Conservation (phyloP, 2,113 vertebrate species). For the Chionodraco myersi region DNA sequence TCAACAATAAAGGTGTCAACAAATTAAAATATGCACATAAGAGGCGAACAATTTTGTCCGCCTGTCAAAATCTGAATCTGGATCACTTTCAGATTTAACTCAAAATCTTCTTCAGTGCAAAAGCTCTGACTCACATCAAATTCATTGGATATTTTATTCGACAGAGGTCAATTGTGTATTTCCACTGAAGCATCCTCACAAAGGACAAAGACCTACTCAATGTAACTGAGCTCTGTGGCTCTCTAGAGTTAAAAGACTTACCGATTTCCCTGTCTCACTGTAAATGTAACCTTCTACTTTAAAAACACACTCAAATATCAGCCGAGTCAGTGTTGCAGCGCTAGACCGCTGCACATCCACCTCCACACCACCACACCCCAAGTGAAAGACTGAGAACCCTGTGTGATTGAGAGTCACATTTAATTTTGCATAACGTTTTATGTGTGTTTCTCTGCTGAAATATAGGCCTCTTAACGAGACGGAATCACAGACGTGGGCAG, state of each 20-base stretch:
- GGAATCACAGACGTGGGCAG: conserved; percentile 66
- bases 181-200: conserved; percentile 54
- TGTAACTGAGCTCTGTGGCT: conserved; percentile 14
- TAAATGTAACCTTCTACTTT: conserved; percentile 48
- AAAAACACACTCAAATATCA: conserved; percentile 60
- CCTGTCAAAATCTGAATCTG: conserved; percentile 19
- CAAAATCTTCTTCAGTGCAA: conserved; percentile 17
- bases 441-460: conserved; percentile 66
- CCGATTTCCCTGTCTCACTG: conserved; percentile 37
- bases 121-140: conserved; percentile 24
- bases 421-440: conserved; percentile 57
- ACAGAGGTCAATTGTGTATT: conserved; percentile 51
- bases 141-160: conserved; percentile 30
- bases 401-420: conserved; percentile 75
- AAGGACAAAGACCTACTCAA: conserved; percentile 61
- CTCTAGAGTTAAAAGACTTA: conserved; percentile 9
- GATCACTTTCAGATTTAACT: conserved; percentile 14
- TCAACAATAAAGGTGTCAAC: neutral
- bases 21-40: conserved; percentile 1
- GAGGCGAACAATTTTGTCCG: conserved; percentile 11
- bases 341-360: conserved; percentile 11
- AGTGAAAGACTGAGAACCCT: conserved; percentile 59
- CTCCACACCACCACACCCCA: conserved; percentile 46
- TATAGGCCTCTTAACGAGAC: conserved; percentile 65
- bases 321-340: conserved; percentile 37